These are phyloP conservation scores for Pelobates cultripes DNA, from an alignment of 2,797 vertebrate species.

Conservation along the genomic window DNA sequence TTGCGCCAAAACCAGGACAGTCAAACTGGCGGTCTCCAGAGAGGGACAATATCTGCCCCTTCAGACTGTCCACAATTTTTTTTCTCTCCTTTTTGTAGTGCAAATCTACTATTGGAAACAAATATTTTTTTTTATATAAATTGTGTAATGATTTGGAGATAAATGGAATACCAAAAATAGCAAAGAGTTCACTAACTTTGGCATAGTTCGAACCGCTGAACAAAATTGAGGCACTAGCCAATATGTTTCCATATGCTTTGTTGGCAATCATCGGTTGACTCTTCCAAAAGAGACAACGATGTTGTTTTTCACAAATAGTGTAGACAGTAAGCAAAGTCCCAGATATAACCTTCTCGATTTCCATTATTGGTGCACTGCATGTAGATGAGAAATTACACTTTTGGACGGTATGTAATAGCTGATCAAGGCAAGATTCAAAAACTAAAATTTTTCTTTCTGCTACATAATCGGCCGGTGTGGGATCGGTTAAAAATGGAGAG, in stretches of 20 bases:
- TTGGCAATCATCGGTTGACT: conserved; percentile 13
- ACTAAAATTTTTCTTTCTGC: conserved; percentile 11
- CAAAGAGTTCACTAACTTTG: not conserved
- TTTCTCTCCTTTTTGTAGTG: not conserved
- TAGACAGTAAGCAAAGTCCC: not conserved
- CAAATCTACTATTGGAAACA: conserved; percentile 3
- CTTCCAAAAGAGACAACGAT: not conserved
- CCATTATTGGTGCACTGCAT: not conserved
- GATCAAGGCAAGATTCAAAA: conserved; percentile 15
- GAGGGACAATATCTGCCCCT: not conserved
- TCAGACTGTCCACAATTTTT: too few species aligned
- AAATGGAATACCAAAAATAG: not conserved
- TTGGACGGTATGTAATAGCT: not conserved
- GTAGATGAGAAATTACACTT: not conserved
- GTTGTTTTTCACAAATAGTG: not conserved
- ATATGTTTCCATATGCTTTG: not conserved
- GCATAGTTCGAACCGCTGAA: not conserved
- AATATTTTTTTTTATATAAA: not conserved
- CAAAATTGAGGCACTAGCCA: not conserved
- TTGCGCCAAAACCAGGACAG: not conserved
- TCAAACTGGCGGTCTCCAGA: not conserved
- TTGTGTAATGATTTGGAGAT: not conserved
- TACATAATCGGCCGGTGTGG: not conserved
- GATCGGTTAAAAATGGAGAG: not conserved
- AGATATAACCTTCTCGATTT: not conserved